Percentiles rank a stretch among this genome's conserved stretches.
Evolutionary conservation across 1,140 invertebrate genomes (phyloP).

Genomic region (Drosophila burlai): DNA sequence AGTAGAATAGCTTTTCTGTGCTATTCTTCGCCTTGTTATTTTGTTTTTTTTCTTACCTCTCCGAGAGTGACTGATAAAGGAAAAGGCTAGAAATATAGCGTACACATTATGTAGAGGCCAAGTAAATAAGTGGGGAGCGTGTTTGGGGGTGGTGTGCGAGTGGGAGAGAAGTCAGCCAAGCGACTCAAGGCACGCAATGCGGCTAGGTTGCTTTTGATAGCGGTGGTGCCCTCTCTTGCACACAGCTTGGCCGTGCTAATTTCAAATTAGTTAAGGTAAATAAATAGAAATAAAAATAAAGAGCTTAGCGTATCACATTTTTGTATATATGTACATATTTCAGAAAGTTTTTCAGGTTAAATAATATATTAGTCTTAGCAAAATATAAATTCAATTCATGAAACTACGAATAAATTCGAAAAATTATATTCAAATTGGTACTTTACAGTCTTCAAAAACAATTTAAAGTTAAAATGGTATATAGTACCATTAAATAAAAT

Average conservation of each 20-base stretch:
- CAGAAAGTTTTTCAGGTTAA: not conserved
- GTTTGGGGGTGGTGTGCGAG: not conserved
- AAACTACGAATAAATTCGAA: too few species aligned
- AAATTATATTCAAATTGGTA: too few species aligned
- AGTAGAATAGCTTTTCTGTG: constrained; percentile 34
- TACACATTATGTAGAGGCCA: constrained; percentile 38
- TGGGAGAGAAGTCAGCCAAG: constrained; percentile 23
- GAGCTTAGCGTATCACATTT: not conserved
- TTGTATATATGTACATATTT: not conserved
- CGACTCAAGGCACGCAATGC: constrained; percentile 50
- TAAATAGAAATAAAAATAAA: not conserved
- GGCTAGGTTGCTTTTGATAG: constrained; percentile 43
- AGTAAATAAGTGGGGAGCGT: constrained; percentile 30
- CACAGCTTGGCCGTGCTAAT: constrained; percentile 30
- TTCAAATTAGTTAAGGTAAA: constrained; percentile 46
- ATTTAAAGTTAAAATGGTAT: too few species aligned
- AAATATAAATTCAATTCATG: not conserved
- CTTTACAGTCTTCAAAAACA: too few species aligned
- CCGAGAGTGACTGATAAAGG: constrained; percentile 63
- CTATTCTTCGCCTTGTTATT: constrained; percentile 17
- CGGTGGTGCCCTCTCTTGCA: not conserved
- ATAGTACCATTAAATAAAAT: too few species aligned
- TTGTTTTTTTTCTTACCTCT: not conserved
- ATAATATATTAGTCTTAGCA: not conserved
- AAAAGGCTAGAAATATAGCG: constrained; percentile 56